These are phyloP conservation scores for Zootermopsis nevadensis DNA, from an alignment of 2,888 invertebrate genomes.

Conservation along the genomic window DNA sequence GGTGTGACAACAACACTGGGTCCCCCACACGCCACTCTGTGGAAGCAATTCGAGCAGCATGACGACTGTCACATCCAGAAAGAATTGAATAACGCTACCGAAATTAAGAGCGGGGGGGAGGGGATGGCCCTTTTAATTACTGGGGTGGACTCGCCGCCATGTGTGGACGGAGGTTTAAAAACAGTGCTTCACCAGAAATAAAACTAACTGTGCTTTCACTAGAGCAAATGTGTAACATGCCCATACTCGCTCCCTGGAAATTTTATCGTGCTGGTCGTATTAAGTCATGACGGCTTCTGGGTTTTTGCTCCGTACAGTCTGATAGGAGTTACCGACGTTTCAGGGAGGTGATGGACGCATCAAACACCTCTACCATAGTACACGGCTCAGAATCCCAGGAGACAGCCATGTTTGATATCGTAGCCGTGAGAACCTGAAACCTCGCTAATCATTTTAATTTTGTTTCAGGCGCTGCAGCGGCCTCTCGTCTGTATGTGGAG, in stretches of 20 bases:
- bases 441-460: no score
- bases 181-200: not conserved
- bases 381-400: no score
- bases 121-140: not conserved
- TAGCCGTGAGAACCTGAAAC: no score
- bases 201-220: not conserved
- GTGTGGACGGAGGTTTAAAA: not conserved
- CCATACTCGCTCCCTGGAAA: no score
- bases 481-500: constrained; percentile 88
- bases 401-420: no score
- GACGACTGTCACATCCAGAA: constrained; percentile 1
- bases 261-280: no score
- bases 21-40: not conserved
- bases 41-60: not conserved
- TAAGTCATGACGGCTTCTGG: no score
- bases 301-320: no score
- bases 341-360: no score
- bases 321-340: no score
- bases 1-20: not conserved
- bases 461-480: constrained; percentile 84
- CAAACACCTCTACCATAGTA: no score
- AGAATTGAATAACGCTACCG: constrained; percentile 6
- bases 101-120: constrained; percentile 8
- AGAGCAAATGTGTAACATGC: no score
- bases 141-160: not conserved